These are phyloP conservation scores for Epinotia nisella DNA, from an alignment of 2,888 invertebrate species.

Conservation along the genomic window DNA sequence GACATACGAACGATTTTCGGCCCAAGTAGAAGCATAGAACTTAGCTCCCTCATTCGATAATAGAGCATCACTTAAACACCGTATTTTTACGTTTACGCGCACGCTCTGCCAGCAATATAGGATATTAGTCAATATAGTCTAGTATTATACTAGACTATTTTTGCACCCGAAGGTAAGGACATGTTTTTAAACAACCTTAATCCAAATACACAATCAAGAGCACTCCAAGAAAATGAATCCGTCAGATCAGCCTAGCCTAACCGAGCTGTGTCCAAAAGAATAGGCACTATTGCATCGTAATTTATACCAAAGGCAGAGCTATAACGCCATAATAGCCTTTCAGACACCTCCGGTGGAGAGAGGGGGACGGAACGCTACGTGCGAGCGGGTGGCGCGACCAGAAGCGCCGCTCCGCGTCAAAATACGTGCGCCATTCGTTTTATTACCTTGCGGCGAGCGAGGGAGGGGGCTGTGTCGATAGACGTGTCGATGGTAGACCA, in stretches of 20 bases:
- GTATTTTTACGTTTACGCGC: too few relatives aligned
- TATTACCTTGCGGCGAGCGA: constrained; percentile 74
- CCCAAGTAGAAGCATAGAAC: too few relatives aligned
- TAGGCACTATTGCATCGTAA: constrained; percentile 80
- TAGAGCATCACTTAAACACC: too few relatives aligned
- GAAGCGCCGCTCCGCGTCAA: constrained; percentile 85
- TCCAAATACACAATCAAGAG: constrained; percentile 28
- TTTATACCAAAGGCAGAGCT: constrained; percentile 78
- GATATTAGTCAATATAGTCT: too few relatives aligned
- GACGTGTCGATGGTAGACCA: constrained; percentile 64
- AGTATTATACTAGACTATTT: too few relatives aligned
- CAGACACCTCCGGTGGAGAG: constrained; percentile 74
- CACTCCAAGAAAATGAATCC: constrained; percentile 61
- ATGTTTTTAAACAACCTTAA: background rate
- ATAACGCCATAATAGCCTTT: constrained; percentile 80
- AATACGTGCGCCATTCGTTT: constrained; percentile 85
- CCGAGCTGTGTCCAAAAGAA: constrained; percentile 71
- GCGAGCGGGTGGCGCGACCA: constrained; percentile 71
- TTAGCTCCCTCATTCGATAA: too few relatives aligned
- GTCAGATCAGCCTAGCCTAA: constrained; percentile 67
- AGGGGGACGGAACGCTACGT: constrained; percentile 62
- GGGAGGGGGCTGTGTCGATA: constrained; percentile 45
- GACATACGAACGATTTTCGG: too few relatives aligned
- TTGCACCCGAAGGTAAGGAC: too few relatives aligned
- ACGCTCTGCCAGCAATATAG: too few relatives aligned